Conservation (phyloP, 2,888 invertebrate genomes). For the Lasioglossum marginatum region DNA sequence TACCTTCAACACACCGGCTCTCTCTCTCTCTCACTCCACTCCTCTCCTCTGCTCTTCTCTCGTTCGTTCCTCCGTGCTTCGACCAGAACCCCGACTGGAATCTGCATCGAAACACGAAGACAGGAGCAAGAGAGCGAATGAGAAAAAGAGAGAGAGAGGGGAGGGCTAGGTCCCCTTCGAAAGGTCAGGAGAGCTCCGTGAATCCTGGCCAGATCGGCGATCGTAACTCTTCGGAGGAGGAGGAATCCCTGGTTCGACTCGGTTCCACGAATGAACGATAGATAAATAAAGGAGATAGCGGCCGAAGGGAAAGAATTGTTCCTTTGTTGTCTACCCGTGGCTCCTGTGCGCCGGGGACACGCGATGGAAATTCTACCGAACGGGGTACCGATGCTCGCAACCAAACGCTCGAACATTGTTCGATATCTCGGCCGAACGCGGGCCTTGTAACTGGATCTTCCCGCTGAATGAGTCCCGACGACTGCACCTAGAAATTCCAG, state of each 20-base stretch:
- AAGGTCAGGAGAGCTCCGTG: slow-evolving; percentile 66
- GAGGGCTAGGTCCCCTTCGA: slow-evolving; percentile 48
- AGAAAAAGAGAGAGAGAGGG: not conserved
- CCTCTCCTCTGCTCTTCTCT: slow-evolving; percentile 1
- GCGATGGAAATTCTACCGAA: slow-evolving; percentile 32
- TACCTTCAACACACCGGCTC: slow-evolving; percentile 24
- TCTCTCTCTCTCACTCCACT: not conserved
- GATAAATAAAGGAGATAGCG: slow-evolving; percentile 65
- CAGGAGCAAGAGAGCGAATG: not conserved
- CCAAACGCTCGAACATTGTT: not conserved
- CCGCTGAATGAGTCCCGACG: not conserved
- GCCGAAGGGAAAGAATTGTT: slow-evolving; percentile 57
- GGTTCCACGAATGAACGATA: slow-evolving; percentile 61
- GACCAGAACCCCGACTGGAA: slow-evolving; percentile 62
- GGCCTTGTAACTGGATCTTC: not conserved
- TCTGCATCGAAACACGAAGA: slow-evolving; percentile 9
- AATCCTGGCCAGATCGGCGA: not conserved
- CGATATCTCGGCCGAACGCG: not conserved
- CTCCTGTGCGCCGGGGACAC: slow-evolving; percentile 41
- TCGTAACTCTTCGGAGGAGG: slow-evolving; percentile 63
- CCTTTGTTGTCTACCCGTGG: slow-evolving; percentile 60
- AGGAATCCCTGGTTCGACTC: slow-evolving; percentile 48
- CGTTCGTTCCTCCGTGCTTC: slow-evolving; percentile 34
- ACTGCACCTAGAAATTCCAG: not conserved
- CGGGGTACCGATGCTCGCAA: slow-evolving; percentile 3